Evolutionary conservation across 2,888 invertebrate species (phyloP).

Genomic region (Rhimphoctona megacephalus): DNA sequence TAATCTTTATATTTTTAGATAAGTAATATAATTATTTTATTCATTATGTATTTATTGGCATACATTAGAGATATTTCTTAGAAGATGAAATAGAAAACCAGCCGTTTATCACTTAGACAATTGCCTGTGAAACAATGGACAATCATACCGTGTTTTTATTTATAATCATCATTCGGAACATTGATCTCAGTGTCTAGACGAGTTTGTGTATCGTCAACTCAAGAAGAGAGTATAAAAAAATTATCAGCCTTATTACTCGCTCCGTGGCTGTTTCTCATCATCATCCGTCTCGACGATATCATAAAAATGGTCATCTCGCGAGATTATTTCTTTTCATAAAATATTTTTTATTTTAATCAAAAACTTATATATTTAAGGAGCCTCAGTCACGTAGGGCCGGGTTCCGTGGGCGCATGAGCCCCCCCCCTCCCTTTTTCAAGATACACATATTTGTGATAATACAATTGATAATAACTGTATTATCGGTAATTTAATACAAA

Average conservation of each 20-base stretch:
- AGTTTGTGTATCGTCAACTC: slow-evolving; percentile 34
- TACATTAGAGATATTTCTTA: background rate
- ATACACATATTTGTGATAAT: too few relatives aligned
- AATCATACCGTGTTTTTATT: background rate
- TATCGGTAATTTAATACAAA: too few relatives aligned
- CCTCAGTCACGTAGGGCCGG: too few relatives aligned
- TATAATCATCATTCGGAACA: slow-evolving; percentile 5
- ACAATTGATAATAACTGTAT: too few relatives aligned
- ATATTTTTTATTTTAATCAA: too few relatives aligned
- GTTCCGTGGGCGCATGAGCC: too few relatives aligned
- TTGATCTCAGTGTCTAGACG: slow-evolving; percentile 51
- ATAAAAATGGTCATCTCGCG: background rate
- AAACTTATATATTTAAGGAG: too few relatives aligned
- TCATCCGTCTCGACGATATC: background rate
- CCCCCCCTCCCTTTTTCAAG: too few relatives aligned
- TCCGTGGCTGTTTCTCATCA: background rate
- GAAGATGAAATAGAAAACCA: background rate
- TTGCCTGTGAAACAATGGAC: slow-evolving; percentile 5
- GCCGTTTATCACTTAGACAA: background rate
- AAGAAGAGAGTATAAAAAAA: background rate
- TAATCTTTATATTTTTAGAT: background rate
- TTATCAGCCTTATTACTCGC: background rate
- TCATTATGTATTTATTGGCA: background rate
- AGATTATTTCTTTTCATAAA: too few relatives aligned
- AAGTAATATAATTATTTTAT: background rate